A percentile compares a stretch with the other conserved stretches of the same genome.
These are phyloP conservation scores for Drymodes brunneopygia DNA, from an alignment of 2,113 vertebrate genomes.

Conservation along the genomic window DNA sequence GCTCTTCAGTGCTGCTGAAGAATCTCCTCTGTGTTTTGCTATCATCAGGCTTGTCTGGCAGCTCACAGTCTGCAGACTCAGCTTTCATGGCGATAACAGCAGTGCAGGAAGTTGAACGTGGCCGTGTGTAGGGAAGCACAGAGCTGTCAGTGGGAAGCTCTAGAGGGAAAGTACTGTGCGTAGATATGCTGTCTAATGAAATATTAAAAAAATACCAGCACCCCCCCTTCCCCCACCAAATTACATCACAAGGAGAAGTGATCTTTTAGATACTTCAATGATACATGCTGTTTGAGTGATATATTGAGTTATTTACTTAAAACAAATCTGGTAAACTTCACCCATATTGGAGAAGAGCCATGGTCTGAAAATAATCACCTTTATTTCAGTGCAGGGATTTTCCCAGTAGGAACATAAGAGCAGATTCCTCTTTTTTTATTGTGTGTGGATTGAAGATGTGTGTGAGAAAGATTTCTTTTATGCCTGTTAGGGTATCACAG, in stretches of 20 bases:
- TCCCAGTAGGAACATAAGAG: background rate
- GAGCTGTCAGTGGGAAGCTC: background rate
- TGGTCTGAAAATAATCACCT: background rate
- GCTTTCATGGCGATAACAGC: background rate
- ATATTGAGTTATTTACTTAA: background rate
- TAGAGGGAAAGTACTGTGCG: fast-evolving
- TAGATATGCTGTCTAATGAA: background rate
- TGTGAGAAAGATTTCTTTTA: background rate
- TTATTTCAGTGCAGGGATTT: background rate
- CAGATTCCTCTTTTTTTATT: background rate
- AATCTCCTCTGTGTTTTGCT: background rate
- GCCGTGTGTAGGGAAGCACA: background rate
- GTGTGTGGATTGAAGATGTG: background rate
- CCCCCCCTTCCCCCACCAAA: fast-evolving
- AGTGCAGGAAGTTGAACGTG: background rate
- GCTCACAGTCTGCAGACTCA: background rate
- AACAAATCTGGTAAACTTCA: background rate
- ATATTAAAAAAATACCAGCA: background rate
- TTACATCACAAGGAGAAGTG: background rate
- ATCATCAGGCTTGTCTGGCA: background rate
- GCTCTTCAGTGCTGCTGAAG: background rate
- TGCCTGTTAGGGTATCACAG: background rate
- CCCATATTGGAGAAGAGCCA: background rate
- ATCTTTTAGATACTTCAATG: background rate
- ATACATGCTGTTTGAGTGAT: background rate